Percentiles rank a stretch among this genome's conserved stretches.
These are phyloP conservation scores for Arrhopalites spinosus DNA, from an alignment of 2,888 invertebrate genomes.

Conservation along the genomic window DNA sequence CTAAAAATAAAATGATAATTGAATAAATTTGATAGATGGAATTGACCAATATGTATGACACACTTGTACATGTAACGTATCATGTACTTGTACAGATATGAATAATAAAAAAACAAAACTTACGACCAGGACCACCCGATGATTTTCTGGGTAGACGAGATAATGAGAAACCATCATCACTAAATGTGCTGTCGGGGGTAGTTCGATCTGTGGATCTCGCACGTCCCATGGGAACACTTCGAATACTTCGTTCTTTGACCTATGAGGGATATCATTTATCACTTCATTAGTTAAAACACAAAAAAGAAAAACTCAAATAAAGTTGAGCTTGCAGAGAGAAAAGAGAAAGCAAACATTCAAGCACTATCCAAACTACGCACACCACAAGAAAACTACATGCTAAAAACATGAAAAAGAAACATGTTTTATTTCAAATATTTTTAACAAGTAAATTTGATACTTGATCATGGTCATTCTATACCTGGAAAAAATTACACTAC, in stretches of 20 bases:
- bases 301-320: not conserved
- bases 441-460: not conserved
- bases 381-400: not conserved
- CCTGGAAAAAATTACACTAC: too few relatives aligned
- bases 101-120: conserved; percentile 30
- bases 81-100: not conserved
- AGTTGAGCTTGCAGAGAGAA: not conserved
- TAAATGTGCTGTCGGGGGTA: conserved; percentile 86
- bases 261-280: conserved; percentile 60
- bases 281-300: not conserved
- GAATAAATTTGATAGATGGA: not conserved
- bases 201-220: conserved; percentile 68
- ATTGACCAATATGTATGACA: not conserved
- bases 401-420: not conserved
- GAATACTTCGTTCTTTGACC: conserved; percentile 90
- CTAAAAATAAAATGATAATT: too few relatives aligned
- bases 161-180: conserved; percentile 76
- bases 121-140: conserved; percentile 53
- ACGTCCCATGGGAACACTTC: conserved; percentile 84
- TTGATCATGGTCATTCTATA: not conserved
- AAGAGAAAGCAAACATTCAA: too few relatives aligned
- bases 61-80: not conserved
- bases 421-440: not conserved
- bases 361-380: not conserved
- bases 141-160: conserved; percentile 61